These are phyloP conservation scores for Drosophila pruinosa DNA, from an alignment of 1,140 invertebrate genomes.

Conservation along the genomic window DNA sequence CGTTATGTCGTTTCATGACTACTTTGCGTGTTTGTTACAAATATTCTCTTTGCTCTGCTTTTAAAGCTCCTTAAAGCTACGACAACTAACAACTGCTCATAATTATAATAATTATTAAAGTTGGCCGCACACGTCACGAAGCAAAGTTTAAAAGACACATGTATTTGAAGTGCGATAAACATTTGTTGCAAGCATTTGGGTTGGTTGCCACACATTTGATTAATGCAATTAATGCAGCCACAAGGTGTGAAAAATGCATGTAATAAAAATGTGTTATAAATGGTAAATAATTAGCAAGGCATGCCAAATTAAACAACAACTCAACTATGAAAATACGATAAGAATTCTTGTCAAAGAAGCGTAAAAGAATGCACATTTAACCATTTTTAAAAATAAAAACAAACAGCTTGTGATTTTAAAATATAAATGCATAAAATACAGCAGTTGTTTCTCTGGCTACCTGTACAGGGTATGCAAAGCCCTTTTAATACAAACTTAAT, in stretches of 20 bases:
- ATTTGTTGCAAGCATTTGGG: conserved; percentile 49
- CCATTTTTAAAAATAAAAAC: background rate
- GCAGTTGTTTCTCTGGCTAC: too few species aligned
- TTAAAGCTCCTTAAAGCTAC: conserved; percentile 9
- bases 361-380: background rate
- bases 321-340: conserved; percentile 36
- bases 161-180: conserved; percentile 51
- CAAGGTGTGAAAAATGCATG: conserved; percentile 44
- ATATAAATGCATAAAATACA: too few species aligned
- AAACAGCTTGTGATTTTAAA: background rate
- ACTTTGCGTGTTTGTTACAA: conserved; percentile 37
- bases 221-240: conserved; percentile 54
- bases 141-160: conserved; percentile 23
- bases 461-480: background rate
- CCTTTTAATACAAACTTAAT: conserved; percentile 1
- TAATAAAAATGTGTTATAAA: conserved; percentile 31
- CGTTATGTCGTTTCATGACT: background rate
- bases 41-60: conserved; percentile 4
- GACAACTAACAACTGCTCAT: background rate
- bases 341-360: conserved; percentile 8
- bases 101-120: background rate
- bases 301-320: conserved; percentile 39
- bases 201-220: conserved; percentile 32
- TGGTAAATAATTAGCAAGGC: conserved; percentile 21
- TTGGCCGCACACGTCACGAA: conserved; percentile 4